Evolutionary conservation across 2,888 invertebrate species (phyloP), one percentile per base, ranked within the genome.

Genomic region (Drosophila pullipes): DNA sequence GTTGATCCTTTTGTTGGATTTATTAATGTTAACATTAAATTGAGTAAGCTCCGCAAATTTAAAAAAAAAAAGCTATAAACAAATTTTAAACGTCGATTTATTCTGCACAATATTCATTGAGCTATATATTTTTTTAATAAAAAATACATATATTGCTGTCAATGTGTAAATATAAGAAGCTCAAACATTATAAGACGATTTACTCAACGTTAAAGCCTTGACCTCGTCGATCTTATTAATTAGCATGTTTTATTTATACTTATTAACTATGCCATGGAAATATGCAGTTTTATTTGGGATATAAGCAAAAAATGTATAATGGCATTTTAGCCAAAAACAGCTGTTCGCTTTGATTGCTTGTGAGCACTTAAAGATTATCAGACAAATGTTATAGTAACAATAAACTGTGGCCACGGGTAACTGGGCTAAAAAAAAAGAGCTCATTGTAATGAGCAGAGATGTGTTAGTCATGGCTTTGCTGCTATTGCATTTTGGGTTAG

Each of bases 401-500:
- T 69, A 68, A 80, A 83, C 60, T 80, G 59, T 25, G 50, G 71
- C 55, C 78, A 54, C 44, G 39, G 68, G 62, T 55, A 61, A 47
- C 22, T 22, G 22, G 47, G 47, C 25, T 54, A 70, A 53, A 35
- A 49, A 49, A 65, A 60, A 70, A 71, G 71, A 63, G 52, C 52
- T 58, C 55, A 86, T 81, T 83, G 81, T 86, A 55, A 52, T 44
- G 68, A 69, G 66, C 66, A 52, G 57, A 52, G 41, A 22, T 59
- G 67, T 75, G 63, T 81, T 76, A 78, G 82, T 81, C 84, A 75
- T 65, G 69, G 64, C 54, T 54, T 41, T 22, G 37, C 44, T 44
- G 41, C 67, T 30, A 63, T 62, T 67, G 71, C 59, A 57, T 71
- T 75, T 66, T 74, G 71, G 77, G 83, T 74, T 66, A 80, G 83